A percentile compares a stretch with the other conserved stretches of the same genome.
phyloP scores from a whole-genome alignment of 53 echinoderm and acorn worm genomes.

The Luidia sarsii region DNA sequence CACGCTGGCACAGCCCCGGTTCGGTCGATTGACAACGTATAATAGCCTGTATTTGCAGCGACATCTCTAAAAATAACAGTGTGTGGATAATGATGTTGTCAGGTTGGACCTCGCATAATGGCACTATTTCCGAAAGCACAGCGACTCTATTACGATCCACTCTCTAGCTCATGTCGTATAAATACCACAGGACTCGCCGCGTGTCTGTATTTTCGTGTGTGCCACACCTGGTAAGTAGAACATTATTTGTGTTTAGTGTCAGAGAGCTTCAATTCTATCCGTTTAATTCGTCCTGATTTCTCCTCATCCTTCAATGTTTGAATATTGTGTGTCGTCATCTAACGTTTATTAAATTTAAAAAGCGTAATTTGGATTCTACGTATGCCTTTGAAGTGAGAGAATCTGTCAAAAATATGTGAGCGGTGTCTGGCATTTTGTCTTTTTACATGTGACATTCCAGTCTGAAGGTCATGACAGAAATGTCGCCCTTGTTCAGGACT shows the following conservation, averaged over 20 bases:
- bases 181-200: constrained; percentile 59
- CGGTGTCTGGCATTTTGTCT: background rate
- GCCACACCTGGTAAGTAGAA: constrained; percentile 42
- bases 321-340: background rate
- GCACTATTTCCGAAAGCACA: no score
- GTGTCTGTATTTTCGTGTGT: constrained; percentile 52
- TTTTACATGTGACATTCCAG: constrained; percentile 18
- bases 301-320: background rate
- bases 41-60: no score
- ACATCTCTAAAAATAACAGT: no score
- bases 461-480: no score
- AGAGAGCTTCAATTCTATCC: background rate
- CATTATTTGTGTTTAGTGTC: background rate
- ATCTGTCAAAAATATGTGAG: constrained; percentile 16
- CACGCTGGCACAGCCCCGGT: no score
- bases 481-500: no score
- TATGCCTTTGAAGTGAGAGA: background rate
- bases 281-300: background rate
- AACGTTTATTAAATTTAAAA: no score
- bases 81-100: no score
- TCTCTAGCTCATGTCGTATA: constrained; percentile 42
- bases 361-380: no score
- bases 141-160: no score
- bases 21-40: no score
- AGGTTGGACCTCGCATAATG: no score